phyloP scores from a whole-genome alignment of 2,113 vertebrate species.

The Pelvicachromis taeniatus region DNA sequence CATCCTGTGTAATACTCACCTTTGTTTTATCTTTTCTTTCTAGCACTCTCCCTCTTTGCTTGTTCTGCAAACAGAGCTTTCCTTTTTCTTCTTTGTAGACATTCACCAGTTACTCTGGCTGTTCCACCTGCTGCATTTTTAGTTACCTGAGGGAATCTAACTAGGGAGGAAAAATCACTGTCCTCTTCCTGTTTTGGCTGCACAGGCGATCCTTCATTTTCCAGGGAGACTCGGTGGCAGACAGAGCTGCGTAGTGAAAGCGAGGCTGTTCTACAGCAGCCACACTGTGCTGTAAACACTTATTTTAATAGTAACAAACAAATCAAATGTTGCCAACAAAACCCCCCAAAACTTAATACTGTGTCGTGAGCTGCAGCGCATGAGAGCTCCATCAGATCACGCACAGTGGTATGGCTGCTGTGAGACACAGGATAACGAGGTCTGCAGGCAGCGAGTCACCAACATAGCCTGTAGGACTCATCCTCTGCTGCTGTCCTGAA shows the following conservation, averaged over 20 bases:
- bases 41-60: neutral
- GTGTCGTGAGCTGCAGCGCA: neutral
- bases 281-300: neutral
- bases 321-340: neutral
- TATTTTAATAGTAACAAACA: neutral
- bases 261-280: neutral
- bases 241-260: neutral
- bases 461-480: neutral
- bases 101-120: neutral
- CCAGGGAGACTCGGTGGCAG: neutral
- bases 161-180: neutral
- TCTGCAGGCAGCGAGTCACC: neutral
- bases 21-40: neutral
- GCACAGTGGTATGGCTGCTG: neutral
- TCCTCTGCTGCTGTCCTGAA: neutral
- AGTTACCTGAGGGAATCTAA: neutral
- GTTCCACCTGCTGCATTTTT: neutral
- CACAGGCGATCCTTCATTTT: neutral
- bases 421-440: neutral
- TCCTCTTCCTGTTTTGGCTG: neutral
- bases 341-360: rapidly evolving
- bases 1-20: neutral
- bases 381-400: neutral
- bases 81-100: neutral
- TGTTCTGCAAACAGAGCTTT: neutral